phyloP scores from a whole-genome alignment of 2,113 vertebrate genomes.

The Chrysochloris asiatica region DNA sequence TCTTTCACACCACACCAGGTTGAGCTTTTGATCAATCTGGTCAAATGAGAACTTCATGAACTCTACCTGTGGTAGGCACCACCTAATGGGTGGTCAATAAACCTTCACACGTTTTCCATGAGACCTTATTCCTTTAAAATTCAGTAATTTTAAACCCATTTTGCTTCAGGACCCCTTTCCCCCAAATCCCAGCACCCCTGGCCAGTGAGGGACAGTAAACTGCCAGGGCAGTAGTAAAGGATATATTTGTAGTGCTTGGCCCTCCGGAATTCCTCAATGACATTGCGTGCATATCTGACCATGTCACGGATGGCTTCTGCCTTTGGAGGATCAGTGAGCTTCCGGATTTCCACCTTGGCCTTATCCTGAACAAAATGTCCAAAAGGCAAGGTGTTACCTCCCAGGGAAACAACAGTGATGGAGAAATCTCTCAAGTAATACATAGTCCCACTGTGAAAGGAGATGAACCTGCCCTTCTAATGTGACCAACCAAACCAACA shows the following conservation, averaged over 20 bases:
- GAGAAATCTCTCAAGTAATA: constrained; percentile 35
- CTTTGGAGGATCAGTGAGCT: constrained; percentile 85
- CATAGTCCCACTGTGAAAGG: not conserved
- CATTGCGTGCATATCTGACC: constrained; percentile 91
- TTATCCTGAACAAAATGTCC: constrained; percentile 88
- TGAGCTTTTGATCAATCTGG: not conserved
- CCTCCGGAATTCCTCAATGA: constrained; percentile 93
- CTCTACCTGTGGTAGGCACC: rapidly evolving
- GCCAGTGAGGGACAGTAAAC: rapidly evolving
- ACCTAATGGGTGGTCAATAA: rapidly evolving
- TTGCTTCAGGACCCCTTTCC: not conserved
- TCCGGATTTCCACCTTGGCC: constrained; percentile 91
- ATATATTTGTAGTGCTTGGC: constrained; percentile 95
- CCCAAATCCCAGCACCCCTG: not conserved
- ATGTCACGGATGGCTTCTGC: constrained; percentile 88
- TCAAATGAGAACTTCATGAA: not conserved
- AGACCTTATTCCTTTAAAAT: not conserved
- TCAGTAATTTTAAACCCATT: not conserved
- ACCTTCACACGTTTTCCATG: not conserved
- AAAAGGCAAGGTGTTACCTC: not conserved
- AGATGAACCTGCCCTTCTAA: not conserved
- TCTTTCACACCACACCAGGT: too few relatives aligned
- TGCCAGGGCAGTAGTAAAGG: constrained; percentile 81
- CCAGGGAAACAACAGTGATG: not conserved
- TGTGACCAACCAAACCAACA: not conserved